Percentiles rank a stretch among this genome's conserved stretches.
phyloP scores from a whole-genome alignment of 2,113 vertebrate genomes.

The Butastur rufipennis region DNA sequence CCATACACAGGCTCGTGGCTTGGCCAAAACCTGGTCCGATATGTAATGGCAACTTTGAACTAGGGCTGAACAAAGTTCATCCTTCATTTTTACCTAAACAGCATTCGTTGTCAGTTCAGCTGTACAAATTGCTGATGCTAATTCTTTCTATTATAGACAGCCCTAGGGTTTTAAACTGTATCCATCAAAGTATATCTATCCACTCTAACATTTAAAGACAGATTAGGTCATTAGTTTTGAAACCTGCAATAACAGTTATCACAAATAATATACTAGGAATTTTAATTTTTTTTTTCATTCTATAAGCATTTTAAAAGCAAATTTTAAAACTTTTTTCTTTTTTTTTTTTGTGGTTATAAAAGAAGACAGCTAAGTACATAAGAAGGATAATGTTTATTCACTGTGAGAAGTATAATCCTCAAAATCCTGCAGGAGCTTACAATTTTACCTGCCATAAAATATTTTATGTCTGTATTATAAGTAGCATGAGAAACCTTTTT shows the following conservation, averaged over 20 bases:
- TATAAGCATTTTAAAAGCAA: background rate
- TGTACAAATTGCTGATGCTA: background rate
- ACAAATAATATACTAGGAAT: background rate
- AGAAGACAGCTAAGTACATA: background rate
- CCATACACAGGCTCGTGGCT: background rate
- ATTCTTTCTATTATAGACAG: background rate
- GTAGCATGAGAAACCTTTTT: background rate
- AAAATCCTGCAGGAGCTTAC: background rate
- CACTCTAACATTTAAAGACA: slow-evolving; percentile 10
- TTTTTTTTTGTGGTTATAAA: background rate
- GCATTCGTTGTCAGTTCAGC: background rate
- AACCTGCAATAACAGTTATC: background rate
- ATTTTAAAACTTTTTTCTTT: background rate
- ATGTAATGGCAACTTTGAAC: background rate
- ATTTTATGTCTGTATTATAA: background rate
- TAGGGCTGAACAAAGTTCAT: background rate
- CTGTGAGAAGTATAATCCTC: background rate
- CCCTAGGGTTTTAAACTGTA: background rate
- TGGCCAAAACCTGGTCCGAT: background rate
- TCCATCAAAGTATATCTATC: background rate
- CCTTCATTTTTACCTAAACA: background rate
- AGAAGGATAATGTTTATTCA: background rate
- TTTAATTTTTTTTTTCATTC: background rate
- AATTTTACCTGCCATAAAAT: background rate
- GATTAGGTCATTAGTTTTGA: background rate